Percentiles rank a stretch among this genome's conserved stretches.
phyloP scores from a whole-genome alignment of 2,888 invertebrate species.

The Crepidodera aurea region DNA sequence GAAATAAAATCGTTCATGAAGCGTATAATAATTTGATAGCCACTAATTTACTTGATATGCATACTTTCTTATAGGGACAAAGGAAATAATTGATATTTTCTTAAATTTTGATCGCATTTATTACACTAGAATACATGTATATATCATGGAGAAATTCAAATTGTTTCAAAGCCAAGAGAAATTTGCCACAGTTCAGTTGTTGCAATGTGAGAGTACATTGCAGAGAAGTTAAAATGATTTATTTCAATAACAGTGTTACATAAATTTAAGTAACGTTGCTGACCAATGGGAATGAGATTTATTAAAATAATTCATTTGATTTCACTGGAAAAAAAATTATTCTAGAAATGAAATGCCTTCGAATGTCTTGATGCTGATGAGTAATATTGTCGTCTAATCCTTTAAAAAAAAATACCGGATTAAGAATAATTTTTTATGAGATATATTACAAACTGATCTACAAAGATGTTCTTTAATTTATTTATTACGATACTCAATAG shows the following conservation, averaged over 20 bases:
- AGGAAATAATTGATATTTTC: slow-evolving; percentile 12
- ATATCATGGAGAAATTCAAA: slow-evolving; percentile 12
- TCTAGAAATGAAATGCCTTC: no score
- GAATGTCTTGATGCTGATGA: no score
- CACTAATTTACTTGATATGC: slow-evolving; percentile 1
- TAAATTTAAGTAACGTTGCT: slow-evolving; percentile 5
- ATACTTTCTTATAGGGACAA: slow-evolving; percentile 10
- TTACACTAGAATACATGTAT: background rate
- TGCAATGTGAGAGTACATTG: slow-evolving; percentile 21
- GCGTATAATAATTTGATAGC: slow-evolving; percentile 10
- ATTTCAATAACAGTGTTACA: slow-evolving; percentile 13
- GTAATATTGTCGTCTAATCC: no score
- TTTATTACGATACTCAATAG: no score
- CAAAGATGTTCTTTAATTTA: no score
- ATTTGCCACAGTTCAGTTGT: slow-evolving; percentile 24
- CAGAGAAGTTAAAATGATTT: background rate
- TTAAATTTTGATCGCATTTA: slow-evolving; percentile 1
- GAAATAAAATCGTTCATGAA: background rate
- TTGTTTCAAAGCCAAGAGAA: slow-evolving; percentile 20
- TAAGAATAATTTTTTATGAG: no score
- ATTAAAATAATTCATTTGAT: no score
- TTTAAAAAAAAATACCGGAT: no score
- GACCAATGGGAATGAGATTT: no score
- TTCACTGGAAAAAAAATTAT: no score
- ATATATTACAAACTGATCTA: no score